Evolutionary conservation across 2,888 invertebrate species (phyloP), one percentile per base, ranked within the genome.

Genomic region (Chrysina gloriosa): DNA sequence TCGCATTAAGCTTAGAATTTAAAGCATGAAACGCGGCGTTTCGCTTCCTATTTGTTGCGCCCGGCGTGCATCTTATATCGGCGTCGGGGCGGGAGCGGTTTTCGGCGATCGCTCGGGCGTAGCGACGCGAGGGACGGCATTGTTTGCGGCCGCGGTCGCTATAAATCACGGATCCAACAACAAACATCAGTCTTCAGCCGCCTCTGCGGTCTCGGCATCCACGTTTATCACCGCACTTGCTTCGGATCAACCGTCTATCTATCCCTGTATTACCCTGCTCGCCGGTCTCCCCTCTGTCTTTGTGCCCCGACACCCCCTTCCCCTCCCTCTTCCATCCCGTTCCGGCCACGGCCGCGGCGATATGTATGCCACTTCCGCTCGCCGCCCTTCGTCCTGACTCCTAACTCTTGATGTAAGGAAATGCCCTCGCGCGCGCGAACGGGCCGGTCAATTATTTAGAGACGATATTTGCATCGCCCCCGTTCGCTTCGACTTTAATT

Each of bases 191-290:
- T 81, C 80, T 79, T 80, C 73, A 74, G 77, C 77, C 77, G 77
- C 79, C 77, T 77, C 76, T 78, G 80, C 77, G 80, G 81, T 79
- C 77, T 78, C 78, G 77, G 76, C 79, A 78, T 80, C 77, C 80
- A 76, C 79, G 81, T 82, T 82, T 82, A 82, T 82, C 81, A 81
- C 81, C 80, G 79, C 79, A 78, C 80, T 80, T 79, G 81, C 81
- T 80, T 77, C 74, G 79, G 78, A 80, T 80, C 81, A 80, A 80
- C 81, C 81, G 78, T 78, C 81, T 76, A 82, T 82, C 79, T 78
- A 80, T 81, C 81, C 80, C 70, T 65, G 73, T 70, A 74, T 75
- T 72, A 72, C 71, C 72, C 73, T 69, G 67, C 65, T 66, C 67
- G 56, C 67, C 27, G 69, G 69, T 70, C 68, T 58, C 67, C 61